phyloP scores from a whole-genome alignment of 2,888 invertebrate species.

The Doris montereyensis region DNA sequence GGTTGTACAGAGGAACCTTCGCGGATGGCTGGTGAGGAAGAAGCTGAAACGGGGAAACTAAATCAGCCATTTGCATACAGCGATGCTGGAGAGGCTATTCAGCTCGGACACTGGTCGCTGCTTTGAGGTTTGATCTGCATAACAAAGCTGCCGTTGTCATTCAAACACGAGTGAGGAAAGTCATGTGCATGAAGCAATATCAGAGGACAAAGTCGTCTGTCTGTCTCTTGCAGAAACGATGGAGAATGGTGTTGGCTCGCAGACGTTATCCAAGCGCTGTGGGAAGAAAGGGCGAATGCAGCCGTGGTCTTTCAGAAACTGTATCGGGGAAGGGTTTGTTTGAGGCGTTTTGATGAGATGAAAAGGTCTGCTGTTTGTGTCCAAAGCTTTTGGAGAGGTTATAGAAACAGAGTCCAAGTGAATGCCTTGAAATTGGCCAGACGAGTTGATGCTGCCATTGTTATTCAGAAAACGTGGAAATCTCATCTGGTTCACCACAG shows the following conservation, averaged over 20 bases:
- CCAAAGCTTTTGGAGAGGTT: slow-evolving; percentile 41
- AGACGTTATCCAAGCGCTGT: background rate
- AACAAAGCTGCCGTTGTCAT: slow-evolving; percentile 48
- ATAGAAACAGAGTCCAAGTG: background rate
- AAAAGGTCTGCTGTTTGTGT: slow-evolving; percentile 44
- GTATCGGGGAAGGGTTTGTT: slow-evolving; percentile 16
- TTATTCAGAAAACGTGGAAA: background rate
- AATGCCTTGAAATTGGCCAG: background rate
- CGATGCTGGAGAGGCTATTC: background rate
- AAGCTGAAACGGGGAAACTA: background rate
- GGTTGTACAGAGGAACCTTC: background rate
- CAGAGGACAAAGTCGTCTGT: slow-evolving; percentile 37
- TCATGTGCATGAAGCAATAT: slow-evolving; percentile 24
- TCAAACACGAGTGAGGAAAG: slow-evolving; percentile 48
- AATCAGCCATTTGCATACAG: background rate
- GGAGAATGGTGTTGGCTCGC: slow-evolving; percentile 13
- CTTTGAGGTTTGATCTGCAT: background rate
- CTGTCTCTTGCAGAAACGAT: slow-evolving; percentile 41
- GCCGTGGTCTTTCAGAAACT: slow-evolving; percentile 13
- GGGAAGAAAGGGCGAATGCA: background rate
- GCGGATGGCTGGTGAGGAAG: background rate
- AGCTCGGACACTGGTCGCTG: background rate
- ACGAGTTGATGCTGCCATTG: background rate
- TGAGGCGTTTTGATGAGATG: slow-evolving; percentile 4
- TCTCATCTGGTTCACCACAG: background rate